These are phyloP conservation scores for Calameuta filiformis DNA, from an alignment of 2,888 invertebrate genomes.

Conservation along the genomic window DNA sequence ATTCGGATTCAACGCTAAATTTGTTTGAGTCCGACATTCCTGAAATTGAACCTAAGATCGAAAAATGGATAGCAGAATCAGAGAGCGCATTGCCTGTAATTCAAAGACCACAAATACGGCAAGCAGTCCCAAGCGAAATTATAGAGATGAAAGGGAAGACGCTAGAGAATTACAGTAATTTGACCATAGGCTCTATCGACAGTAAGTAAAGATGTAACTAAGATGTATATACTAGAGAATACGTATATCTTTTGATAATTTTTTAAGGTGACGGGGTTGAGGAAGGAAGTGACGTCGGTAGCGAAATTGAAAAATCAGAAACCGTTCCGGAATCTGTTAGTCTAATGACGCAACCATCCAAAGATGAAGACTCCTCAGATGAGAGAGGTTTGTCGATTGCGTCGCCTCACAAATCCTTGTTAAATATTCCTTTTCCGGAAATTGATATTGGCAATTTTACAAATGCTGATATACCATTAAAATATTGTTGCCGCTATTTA, in stretches of 20 bases:
- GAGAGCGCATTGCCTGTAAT: slow-evolving; percentile 31
- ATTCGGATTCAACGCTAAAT: slow-evolving; percentile 42
- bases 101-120: slow-evolving; percentile 24
- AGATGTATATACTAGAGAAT: slow-evolving; percentile 3
- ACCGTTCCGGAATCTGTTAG: slow-evolving; percentile 23
- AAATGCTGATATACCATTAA: slow-evolving; percentile 75
- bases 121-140: slow-evolving; percentile 31
- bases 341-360: slow-evolving; percentile 25
- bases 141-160: slow-evolving; percentile 43
- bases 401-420: slow-evolving; percentile 36
- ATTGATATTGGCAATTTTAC: slow-evolving; percentile 75
- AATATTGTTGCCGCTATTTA: slow-evolving; percentile 79
- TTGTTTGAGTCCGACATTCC: slow-evolving; percentile 49
- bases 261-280: slow-evolving; percentile 46
- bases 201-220: slow-evolving; percentile 40
- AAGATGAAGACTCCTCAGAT: slow-evolving; percentile 44
- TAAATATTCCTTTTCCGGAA: slow-evolving; percentile 63
- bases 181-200: slow-evolving; percentile 48
- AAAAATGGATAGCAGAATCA: slow-evolving; percentile 53
- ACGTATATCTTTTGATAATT: slow-evolving; percentile 5
- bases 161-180: slow-evolving; percentile 47
- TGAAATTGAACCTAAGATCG: slow-evolving; percentile 51
- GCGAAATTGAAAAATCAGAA: slow-evolving; percentile 45
- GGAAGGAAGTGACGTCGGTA: slow-evolving; percentile 51
- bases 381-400: slow-evolving; percentile 41